A percentile compares a stretch with the other conserved stretches of the same genome.
These are phyloP conservation scores for Epistrophella euchroma DNA, from an alignment of 2,888 invertebrate species.

Conservation along the genomic window DNA sequence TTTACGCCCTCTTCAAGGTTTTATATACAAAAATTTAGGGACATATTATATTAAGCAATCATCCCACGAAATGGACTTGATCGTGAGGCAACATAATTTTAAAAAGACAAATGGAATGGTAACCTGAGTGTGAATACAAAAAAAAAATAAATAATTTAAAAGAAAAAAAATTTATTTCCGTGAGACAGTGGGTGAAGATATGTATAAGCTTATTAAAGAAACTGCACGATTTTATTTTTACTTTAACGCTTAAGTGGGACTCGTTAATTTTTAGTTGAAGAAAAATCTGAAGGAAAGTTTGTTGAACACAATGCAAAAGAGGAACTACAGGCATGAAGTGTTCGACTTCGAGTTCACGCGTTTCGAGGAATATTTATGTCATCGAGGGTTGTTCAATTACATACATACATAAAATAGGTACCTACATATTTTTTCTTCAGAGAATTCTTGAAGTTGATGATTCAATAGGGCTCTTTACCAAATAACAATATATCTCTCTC, in stretches of 20 bases:
- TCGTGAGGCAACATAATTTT: constrained; percentile 66
- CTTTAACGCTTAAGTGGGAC: constrained; percentile 50
- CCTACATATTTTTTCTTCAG: too few relatives aligned
- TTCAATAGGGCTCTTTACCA: too few relatives aligned
- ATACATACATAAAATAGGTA: too few relatives aligned
- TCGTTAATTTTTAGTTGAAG: constrained; percentile 55
- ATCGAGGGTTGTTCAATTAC: neutral
- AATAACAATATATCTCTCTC: too few relatives aligned
- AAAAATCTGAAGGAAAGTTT: constrained; percentile 19
- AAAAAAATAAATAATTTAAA: constrained; percentile 23
- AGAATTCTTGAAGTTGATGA: too few relatives aligned
- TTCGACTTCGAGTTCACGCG: neutral
- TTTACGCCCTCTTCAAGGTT: constrained; percentile 65
- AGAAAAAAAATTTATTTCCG: constrained; percentile 58
- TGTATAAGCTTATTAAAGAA: constrained; percentile 40
- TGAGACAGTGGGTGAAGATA: constrained; percentile 57
- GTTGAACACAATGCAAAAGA: constrained; percentile 10
- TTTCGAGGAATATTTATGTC: neutral
- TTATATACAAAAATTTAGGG: constrained; percentile 5
- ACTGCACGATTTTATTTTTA: constrained; percentile 56
- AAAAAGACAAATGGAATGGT: constrained; percentile 6
- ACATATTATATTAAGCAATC: constrained; percentile 25
- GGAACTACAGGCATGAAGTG: neutral
- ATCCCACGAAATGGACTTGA: constrained; percentile 42
- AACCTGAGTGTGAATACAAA: constrained; percentile 36